Base-by-base conservation (phyloP, 2,888 invertebrate genomes). In the Sphaerophoria taeniata region DNA sequence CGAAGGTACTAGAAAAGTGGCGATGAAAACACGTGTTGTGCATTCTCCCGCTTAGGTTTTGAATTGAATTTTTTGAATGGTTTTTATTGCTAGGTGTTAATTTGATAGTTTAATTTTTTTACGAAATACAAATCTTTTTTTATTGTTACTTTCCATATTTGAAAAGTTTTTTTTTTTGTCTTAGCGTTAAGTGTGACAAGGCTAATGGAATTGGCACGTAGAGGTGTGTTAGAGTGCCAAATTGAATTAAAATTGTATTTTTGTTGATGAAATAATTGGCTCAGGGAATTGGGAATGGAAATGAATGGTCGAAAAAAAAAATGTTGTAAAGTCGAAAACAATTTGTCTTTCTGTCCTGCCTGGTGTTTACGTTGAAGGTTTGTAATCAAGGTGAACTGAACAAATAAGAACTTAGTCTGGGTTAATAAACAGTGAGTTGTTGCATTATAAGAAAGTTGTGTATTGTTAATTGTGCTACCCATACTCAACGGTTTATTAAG, bases 21-120 rank as follows among this genome's bases (percentile, higher is more conserved):
- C 24, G 78, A 53, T 31, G 74, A 58, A 53, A 70, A 79, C 73
- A 80, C 75, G 56, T 84, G 80, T 69, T 51, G 80, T 67, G n/a
- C 0, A 55, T 31, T 31, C 49, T 60, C 6, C 12, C 36, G 0
- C 24, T 39, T 24, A 67, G 34, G 12, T 12, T 53, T 39, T 36
- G 16, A 65, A 49, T 6, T 53, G 6, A 39, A 24, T 36, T 39
- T 43, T 16, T 63, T 53, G 24, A 39, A 39, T 39, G 6, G 6
- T 39, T 7, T 39, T 39, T 43, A 11, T 43, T 43, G 43, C 12
- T 43, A 2, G 7, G 43, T 43, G 9, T 43, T 43, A 12, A 9
- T 63, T 53, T 61, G 58, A 53, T 56, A 24, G 43, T 60, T 70
- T 70, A 51, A 51, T 51, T 58, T 56, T 39, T 24, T 24, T 24